Evolutionary conservation across 2,113 vertebrate species (phyloP), one percentile per base, ranked within the genome.

Genomic region (Actenoides lindsayi): DNA sequence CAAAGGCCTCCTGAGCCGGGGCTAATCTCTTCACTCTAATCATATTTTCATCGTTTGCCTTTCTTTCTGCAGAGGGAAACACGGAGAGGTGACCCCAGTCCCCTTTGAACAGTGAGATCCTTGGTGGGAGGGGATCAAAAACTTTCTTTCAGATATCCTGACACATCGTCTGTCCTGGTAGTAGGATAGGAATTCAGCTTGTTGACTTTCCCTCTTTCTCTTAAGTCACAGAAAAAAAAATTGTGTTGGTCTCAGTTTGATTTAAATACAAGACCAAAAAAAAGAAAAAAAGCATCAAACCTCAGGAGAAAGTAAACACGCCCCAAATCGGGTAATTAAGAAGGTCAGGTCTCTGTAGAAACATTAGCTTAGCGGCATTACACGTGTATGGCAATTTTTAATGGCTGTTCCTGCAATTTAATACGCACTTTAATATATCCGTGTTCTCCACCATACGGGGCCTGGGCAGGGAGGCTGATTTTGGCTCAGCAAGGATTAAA

Each of bases 401-500:
- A 88, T 56, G 70, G 64, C 85, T 24, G 13, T 41, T 90, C n/a
- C 37, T 59, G 79, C 16, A 28, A 39, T 92, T 96, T 90, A 90
- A 93, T 90, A 59, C 13, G 59, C 64, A 48, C 35, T 96, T 96
- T 77, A 94, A 86, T 91, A 63, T 18, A 44, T 70, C 75, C 5
- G 12, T 21, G 70, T 41, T 57, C 91, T 93, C 41, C 50, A 24
- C 70, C 27, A 33, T 10, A 9, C 2, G 2, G 75, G 50, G 30
- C 59, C 50, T 2, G 59, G 85, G 90, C 60, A 37, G 85, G 68
- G 85, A 88, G 92, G 80, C 71, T 64, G 85, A 50, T 87, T 63
- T 88, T 20, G 17, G 78, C 94, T 95, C 94, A 96, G 92, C 54
- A 27, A 93, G 96, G 96, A 96, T 96, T 92, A 93, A 94, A 83